A percentile compares a stretch with the other conserved stretches of the same genome.
phyloP scores from a whole-genome alignment of 2,797 vertebrate species.

The Eidolon dupreanum region DNA sequence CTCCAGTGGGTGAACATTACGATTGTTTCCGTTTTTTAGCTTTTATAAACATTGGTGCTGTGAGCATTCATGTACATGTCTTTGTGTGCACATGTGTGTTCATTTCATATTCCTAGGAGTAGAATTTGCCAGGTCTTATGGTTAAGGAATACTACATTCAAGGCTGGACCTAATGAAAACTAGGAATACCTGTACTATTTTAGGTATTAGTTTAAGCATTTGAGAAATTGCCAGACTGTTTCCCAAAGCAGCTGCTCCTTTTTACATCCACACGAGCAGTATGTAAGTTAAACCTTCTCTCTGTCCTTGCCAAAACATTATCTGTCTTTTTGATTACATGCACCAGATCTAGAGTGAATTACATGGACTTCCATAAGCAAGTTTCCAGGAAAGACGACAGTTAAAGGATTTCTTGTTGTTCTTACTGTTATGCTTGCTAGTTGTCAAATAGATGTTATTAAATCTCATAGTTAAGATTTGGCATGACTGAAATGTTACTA shows the following conservation, averaged over 20 bases:
- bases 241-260: background rate
- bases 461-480: background rate
- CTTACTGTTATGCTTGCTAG: background rate
- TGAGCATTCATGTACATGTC: background rate
- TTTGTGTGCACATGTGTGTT: background rate
- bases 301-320: background rate
- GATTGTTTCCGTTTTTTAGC: background rate
- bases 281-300: background rate
- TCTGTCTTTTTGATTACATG: background rate
- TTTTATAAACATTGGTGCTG: background rate
- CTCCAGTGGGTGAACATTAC: background rate
- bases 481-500: background rate
- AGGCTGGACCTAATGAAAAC: background rate
- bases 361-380: background rate
- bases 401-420: background rate
- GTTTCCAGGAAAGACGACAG: background rate
- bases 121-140: background rate
- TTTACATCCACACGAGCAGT: background rate
- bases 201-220: background rate
- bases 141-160: background rate
- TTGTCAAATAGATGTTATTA: conserved; percentile 17
- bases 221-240: background rate
- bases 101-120: background rate
- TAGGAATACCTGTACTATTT: background rate
- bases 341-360: background rate